Conservation (phyloP, 2,888 invertebrate genomes). For the Mythimna loreyi region DNA sequence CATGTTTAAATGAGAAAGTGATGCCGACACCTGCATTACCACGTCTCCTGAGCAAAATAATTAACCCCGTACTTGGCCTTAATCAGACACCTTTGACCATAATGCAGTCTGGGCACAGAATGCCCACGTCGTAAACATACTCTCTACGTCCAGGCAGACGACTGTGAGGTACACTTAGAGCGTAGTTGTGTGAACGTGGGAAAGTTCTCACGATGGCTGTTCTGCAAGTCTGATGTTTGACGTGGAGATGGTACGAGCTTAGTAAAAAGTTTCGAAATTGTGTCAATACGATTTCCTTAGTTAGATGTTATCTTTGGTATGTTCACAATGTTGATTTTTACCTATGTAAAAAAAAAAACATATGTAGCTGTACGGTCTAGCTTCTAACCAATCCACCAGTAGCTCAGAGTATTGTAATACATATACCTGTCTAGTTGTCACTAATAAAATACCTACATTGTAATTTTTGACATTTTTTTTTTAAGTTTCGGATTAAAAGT, state of each 20-base stretch:
- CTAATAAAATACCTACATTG: too few relatives aligned
- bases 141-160: background rate
- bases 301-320: background rate
- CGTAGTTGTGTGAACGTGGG: slow-evolving; percentile 33
- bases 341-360: background rate
- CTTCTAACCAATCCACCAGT: background rate
- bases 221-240: background rate
- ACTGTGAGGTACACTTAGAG: slow-evolving; percentile 1
- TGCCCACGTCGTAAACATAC: slow-evolving; percentile 14
- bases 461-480: too few relatives aligned
- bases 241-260: slow-evolving; percentile 12
- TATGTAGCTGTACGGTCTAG: background rate
- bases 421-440: too few relatives aligned
- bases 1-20: background rate
- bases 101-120: background rate
- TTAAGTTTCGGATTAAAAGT: background rate
- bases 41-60: slow-evolving; percentile 8
- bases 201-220: slow-evolving; percentile 39
- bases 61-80: slow-evolving; percentile 1
- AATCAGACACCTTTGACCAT: slow-evolving; percentile 17
- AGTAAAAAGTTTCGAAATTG: slow-evolving; percentile 18
- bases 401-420: too few relatives aligned
- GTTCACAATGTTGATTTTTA: background rate
- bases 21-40: background rate
- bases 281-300: slow-evolving; percentile 8